Conservation (phyloP, 2,888 invertebrate species). For the Balanococcus diminutus region DNA sequence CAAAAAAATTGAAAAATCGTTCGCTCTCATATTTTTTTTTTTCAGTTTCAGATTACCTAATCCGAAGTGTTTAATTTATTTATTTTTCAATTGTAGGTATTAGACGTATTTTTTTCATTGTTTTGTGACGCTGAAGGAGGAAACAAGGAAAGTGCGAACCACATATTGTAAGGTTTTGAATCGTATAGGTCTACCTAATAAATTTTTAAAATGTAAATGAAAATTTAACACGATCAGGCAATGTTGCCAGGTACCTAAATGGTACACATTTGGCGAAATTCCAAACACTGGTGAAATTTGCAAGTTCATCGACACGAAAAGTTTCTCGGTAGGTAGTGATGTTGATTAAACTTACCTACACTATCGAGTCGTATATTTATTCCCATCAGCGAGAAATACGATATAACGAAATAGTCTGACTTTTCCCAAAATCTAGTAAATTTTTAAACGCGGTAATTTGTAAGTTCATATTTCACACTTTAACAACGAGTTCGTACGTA, state of each 20-base stretch:
- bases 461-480: conserved; percentile 31
- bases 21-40: too few relatives aligned
- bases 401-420: too few relatives aligned
- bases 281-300: background rate
- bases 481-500: conserved; percentile 17
- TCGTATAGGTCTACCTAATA: background rate
- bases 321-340: background rate
- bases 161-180: background rate
- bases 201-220: background rate
- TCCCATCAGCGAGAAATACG: background rate
- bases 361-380: background rate
- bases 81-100: too few relatives aligned
- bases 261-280: conserved; percentile 6
- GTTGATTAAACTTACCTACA: too few relatives aligned
- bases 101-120: too few relatives aligned
- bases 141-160: background rate
- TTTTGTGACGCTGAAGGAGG: too few relatives aligned
- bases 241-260: conserved; percentile 6
- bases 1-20: too few relatives aligned
- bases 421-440: conserved; percentile 6
- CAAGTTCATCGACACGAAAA: background rate
- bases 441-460: conserved; percentile 41
- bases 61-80: too few relatives aligned
- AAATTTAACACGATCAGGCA: background rate
- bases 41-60: too few relatives aligned